Evolutionary conservation across 2,888 invertebrate species (phyloP), one percentile per base, ranked within the genome.

Genomic region (Oligia latruncula): DNA sequence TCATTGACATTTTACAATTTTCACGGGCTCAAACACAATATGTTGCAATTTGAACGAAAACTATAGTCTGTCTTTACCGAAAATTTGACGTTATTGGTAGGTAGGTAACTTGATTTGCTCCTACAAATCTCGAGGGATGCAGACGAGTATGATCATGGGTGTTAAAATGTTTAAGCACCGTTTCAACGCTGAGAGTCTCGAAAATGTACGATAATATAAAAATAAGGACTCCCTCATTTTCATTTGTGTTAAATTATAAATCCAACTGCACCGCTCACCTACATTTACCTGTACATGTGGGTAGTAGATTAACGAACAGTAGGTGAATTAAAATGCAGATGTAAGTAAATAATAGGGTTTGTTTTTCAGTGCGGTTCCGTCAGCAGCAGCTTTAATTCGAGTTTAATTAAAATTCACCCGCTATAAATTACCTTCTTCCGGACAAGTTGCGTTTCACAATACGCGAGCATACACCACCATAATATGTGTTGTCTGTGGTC

Each of bases 391-490:
- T 92, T 92, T 90, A 92, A 93, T 92, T 93, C 90, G 87, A 85
- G 90, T 93, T 93, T 93, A 93, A 93, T 94, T 94, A 92, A 93
- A 94, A 92, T 90, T 89, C 88, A 89, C 82, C 88, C 90, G 88
- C 90, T 90, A 91, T 93, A 93, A 92, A 93, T 94, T 92, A 91
- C 86, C 87, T 82, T 90, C 91, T 90, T 92, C 91, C 90, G 90
- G 91, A 87, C 88, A 90, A 89, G 88, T 89, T 85, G 89, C 87
- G 83, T 87, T 89, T 87, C 85, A 85, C 80, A 78, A 83, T 80
- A 83, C 65, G 87, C 82, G 75, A 82, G 86, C 89, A 88, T 87
- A 84, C 55, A 86, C 84, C 78, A 78, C 83, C 87, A 87, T 40
- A 40, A 88, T 86, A 88, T 90, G 75, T 86, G 35, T 78, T 70